Evolutionary conservation across 2,888 invertebrate species (phyloP).

Genomic region (Parnassius smintheus): DNA sequence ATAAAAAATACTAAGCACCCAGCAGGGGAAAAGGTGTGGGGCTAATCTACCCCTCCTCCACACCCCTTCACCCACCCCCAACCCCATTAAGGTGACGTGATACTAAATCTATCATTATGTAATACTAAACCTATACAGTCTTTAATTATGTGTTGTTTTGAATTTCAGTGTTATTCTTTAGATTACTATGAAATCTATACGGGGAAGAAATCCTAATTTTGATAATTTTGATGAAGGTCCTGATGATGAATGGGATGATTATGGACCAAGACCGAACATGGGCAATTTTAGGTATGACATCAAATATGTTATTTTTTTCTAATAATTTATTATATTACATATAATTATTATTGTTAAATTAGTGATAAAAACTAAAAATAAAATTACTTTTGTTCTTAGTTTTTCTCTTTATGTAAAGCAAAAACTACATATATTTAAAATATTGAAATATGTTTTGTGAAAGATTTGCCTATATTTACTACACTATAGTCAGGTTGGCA

Average conservation of each 20-base stretch:
- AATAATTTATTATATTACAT: neutral
- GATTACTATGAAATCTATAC: slow-evolving; percentile 2
- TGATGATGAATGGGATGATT: slow-evolving; percentile 17
- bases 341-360: neutral
- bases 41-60: too few relatives aligned
- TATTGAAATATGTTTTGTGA: too few relatives aligned
- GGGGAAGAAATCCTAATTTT: slow-evolving; percentile 3
- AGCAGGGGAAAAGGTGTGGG: too few relatives aligned
- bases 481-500: too few relatives aligned
- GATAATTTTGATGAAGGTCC: slow-evolving; percentile 6
- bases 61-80: too few relatives aligned
- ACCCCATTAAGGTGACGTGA: too few relatives aligned
- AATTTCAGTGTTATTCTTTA: too few relatives aligned
- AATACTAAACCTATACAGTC: too few relatives aligned
- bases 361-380: neutral
- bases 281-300: slow-evolving; percentile 12
- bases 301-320: neutral
- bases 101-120: too few relatives aligned
- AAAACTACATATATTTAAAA: neutral
- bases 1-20: too few relatives aligned
- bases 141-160: too few relatives aligned
- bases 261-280: neutral
- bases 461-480: too few relatives aligned
- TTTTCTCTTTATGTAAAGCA: neutral
- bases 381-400: neutral